phyloP scores from a whole-genome alignment of 2,113 vertebrate genomes.

The Pyxicephalus adspersus region DNA sequence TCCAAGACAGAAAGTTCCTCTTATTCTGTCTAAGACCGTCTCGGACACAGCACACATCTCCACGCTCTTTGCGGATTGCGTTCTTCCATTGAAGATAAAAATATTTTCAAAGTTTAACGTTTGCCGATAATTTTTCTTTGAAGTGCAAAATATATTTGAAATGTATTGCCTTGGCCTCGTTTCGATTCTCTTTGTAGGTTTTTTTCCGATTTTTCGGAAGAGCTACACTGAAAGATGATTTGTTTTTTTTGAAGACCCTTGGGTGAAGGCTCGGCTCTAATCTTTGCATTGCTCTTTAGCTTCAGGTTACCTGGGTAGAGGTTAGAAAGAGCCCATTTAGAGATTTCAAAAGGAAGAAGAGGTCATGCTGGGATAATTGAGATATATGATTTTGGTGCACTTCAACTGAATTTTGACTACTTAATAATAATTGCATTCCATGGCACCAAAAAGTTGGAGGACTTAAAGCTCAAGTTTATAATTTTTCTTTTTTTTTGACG shows the following conservation, averaged over 20 bases:
- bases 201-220: neutral
- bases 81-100: neutral
- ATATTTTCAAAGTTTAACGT: conserved; percentile 8
- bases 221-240: neutral
- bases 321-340: conserved; percentile 7
- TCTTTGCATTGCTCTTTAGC: neutral
- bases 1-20: neutral
- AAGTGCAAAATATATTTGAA: neutral
- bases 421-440: too few relatives aligned
- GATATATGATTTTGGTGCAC: neutral
- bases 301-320: neutral
- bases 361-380: conserved; percentile 7
- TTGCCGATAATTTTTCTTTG: neutral
- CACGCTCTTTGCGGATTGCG: neutral
- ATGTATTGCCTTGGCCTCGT: neutral
- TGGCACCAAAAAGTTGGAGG: too few relatives aligned
- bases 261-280: neutral
- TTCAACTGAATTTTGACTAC: neutral
- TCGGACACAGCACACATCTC: neutral
- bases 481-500: too few relatives aligned
- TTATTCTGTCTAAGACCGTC: conserved; percentile 9
- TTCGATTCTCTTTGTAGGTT: neutral
- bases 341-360: neutral
- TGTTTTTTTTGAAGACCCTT: too few relatives aligned
- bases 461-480: too few relatives aligned